phyloP scores from a whole-genome alignment of 2,113 vertebrate genomes.

The Orthonyx spaldingii region DNA sequence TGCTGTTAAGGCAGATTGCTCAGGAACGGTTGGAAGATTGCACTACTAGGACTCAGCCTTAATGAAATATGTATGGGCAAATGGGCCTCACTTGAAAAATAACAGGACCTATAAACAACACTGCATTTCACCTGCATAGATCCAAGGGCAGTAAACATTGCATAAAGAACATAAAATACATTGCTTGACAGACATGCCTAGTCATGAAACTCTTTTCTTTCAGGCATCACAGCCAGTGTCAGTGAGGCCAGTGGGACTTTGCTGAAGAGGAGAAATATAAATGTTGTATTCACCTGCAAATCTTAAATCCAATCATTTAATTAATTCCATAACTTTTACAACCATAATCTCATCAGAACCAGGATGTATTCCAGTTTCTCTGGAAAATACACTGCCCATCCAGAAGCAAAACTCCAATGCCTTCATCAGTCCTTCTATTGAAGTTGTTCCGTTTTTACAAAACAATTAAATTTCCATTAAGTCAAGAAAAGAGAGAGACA shows the following conservation, averaged over 20 bases:
- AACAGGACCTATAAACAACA: neutral
- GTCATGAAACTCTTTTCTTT: neutral
- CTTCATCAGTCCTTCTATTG: neutral
- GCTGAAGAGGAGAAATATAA: neutral
- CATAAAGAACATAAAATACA: neutral
- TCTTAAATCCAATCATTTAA: neutral
- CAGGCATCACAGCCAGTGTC: neutral
- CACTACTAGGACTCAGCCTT: slow-evolving; percentile 57
- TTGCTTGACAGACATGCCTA: neutral
- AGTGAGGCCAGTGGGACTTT: neutral
- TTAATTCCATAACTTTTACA: neutral
- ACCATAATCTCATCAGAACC: neutral
- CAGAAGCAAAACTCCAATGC: neutral
- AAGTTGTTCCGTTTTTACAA: neutral
- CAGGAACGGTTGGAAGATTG: slow-evolving; percentile 21
- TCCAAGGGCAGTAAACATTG: neutral
- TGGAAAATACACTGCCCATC: neutral
- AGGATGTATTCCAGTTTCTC: neutral
- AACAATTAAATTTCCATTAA: neutral
- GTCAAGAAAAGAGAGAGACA: neutral
- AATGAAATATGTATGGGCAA: slow-evolving; percentile 21
- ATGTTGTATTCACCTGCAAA: neutral
- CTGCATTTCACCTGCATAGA: neutral
- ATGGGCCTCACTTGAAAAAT: slow-evolving; percentile 1
- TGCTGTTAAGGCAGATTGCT: slow-evolving; percentile 17